phyloP scores from a whole-genome alignment of 2,113 vertebrate genomes.

The Haemorhous mexicanus region DNA sequence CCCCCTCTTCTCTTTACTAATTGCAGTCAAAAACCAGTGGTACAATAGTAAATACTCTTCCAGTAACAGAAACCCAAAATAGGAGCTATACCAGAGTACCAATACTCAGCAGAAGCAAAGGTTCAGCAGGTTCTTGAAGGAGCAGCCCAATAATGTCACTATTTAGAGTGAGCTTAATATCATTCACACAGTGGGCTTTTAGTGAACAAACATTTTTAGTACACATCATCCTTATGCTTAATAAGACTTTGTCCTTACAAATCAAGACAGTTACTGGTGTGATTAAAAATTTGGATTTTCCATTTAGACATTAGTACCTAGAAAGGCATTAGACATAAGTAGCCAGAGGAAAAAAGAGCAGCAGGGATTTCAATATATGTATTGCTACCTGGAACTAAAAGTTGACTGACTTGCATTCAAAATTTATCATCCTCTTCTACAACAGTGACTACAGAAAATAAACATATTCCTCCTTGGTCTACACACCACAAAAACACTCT shows the following conservation, averaged over 20 bases:
- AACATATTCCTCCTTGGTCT: not conserved
- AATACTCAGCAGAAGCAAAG: not conserved
- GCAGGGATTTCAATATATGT: not conserved
- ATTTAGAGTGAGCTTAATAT: not conserved
- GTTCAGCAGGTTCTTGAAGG: not conserved
- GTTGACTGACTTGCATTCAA: not conserved
- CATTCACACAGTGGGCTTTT: rapidly evolving
- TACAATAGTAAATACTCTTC: not conserved
- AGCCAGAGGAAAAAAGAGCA: not conserved
- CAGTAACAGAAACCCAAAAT: not conserved
- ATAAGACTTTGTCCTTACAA: not conserved
- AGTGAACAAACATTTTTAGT: not conserved
- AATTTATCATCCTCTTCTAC: not conserved
- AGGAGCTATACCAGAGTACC: not conserved
- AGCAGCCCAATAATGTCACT: not conserved
- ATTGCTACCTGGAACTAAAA: not conserved
- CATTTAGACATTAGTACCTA: not conserved
- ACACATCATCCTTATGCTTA: rapidly evolving
- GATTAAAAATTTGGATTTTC: not conserved
- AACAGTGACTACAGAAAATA: not conserved
- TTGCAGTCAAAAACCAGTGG: not conserved
- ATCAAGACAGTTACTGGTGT: not conserved
- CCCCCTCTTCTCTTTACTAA: not conserved
- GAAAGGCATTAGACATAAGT: not conserved
- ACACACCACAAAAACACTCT: not conserved